Evolutionary conservation across 1,140 invertebrate species (phyloP), one percentile per base, ranked within the genome.

Genomic region (Orchesella cincta): DNA sequence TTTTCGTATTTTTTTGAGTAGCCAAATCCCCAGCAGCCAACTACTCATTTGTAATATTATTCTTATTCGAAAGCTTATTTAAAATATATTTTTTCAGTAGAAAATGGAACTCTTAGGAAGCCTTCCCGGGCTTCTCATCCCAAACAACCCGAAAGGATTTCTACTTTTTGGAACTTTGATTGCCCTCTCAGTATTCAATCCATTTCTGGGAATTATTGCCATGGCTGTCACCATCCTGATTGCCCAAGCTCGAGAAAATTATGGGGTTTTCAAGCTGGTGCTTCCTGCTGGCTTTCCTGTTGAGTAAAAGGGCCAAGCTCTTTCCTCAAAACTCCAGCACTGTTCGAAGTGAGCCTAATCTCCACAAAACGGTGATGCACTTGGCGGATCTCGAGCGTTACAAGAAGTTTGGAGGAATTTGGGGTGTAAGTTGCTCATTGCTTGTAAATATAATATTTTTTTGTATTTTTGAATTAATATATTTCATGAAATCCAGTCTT

Each of bases 191-290:
- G 62, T 33, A 29, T 8, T 29, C 26, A 67, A 33, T 33, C 62
- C 62, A 31, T 67, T 67, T 31, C 31, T 67, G 5, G 62, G 26
- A 67, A 12, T 67, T 8, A 18, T 67, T 67, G 3, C n/a, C 1
- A 8, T 67, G 8, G 26, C 33, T 31, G 62, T 29, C 12, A 33
- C n/a, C 8, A 29, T 29, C 2, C 26, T 33, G 26, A 26, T 79
- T 29, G 2, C 26, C 0, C 75, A 79, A 36, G 71, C 35, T 1
- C 14, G 71, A 14, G 71, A 73, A 26, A 78, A 82, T 71, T 82
- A 82, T 67, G 81, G 81, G 29, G 46, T 35, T 31, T 67, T 82
- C 36, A 79, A 82, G 46, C n/a, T n/a, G n/a, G n/a, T n/a, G n/a
- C n/a, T n/a, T n/a, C n/a, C 70, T 1, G 57, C 35, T 23, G 77